Base-by-base conservation (phyloP, 2,888 invertebrate species). In the Agonopterix heracliana region DNA sequence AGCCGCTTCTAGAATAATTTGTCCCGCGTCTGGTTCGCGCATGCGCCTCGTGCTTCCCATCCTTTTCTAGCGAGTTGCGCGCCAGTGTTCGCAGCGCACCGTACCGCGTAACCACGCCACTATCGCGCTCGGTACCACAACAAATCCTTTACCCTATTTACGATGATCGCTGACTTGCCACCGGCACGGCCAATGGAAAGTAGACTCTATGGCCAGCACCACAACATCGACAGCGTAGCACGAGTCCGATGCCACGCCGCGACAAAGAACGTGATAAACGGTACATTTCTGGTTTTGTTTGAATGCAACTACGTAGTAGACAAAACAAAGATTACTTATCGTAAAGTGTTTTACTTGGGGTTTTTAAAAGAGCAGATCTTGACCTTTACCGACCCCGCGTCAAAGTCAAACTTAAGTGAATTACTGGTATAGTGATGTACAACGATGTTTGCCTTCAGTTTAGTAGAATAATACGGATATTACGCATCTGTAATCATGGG, bases 161-260 rank as follows among this genome's bases (percentile, higher is more conserved):
- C 72, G 66, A 86, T 85, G 85, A 81, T 84, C 61, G 82, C 78
- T 59, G 81, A 78, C 63, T 71, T 84, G 54, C 78, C 81, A 58
- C 72, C 74, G 51, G 53, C 66, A 52, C 68, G 62, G 53, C 60
- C 69, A 47, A 66, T 61, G 66, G 73, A 78, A 62, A 66, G 52
- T 54, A 71, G 70, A 61, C 68, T 56, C 51, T 68, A 66, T 61
- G 58, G 61, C 43, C 66, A 64, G 48, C 57, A 62, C 54, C 63
- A 53, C 54, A 61, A 57, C 59, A 51, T 52, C 52, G 60, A 56
- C 51, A 53, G 54, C 58, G 47, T 63, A 54, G 50, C 56, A 36
- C 55, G 45, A 54, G 56, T 50, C 53, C 61, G 58, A 57, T 60
- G 54, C 58, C 62, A 54, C 62, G 56, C 60, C 59, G 54, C 57